Evolutionary conservation across 2,113 vertebrate species (phyloP), one percentile per base, ranked within the genome.

Genomic region (Oryzias melastigma): DNA sequence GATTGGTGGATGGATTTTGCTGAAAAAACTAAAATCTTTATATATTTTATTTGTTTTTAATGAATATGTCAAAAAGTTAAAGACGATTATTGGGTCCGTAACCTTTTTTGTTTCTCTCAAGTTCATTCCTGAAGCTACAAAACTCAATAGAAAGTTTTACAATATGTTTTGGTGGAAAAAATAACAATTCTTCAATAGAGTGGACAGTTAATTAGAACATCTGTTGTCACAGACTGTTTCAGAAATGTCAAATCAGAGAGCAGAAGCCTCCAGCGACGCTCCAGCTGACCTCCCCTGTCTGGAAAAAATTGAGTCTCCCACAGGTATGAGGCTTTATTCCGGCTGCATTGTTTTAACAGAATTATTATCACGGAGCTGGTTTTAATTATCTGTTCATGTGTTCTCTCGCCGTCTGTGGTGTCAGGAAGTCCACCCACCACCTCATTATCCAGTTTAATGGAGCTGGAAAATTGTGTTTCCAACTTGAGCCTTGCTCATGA

Each of bases 401-500:
- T 77, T 75, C 71, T 75, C 75, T 71, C 75, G 47, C 60, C 67
- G 58, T 77, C 41, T 70, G 46, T 63, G 48, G 65, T 65, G 65
- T 22, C 85, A 93, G 93, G 78, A 54, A 84, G 69, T 25, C 81
- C 81, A 58, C 71, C 80, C 0, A n/a, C 50, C 14, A 52, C 73
- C 53, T 86, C 84, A 48, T 4, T 78, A 51, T 58, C 70, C 16
- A 69, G 85, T 40, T 68, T 87, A 24, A 71, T 75, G 70, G 81
- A 88, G 50, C 47, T 69, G 25, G 75, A 76, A 6, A 85, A 74
- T 4, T 88, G 73, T 8, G 35, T 83, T 50, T 86, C 90, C 80
- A 86, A 87, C 68, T 62, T 85, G 76, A 86, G 58, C 66, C 59
- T 85, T 15, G 90, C 71, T 1, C 87, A 68, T 5, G 58, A 89